Base-by-base conservation (phyloP, 2,797 vertebrate genomes). In the Betta splendens region DNA sequence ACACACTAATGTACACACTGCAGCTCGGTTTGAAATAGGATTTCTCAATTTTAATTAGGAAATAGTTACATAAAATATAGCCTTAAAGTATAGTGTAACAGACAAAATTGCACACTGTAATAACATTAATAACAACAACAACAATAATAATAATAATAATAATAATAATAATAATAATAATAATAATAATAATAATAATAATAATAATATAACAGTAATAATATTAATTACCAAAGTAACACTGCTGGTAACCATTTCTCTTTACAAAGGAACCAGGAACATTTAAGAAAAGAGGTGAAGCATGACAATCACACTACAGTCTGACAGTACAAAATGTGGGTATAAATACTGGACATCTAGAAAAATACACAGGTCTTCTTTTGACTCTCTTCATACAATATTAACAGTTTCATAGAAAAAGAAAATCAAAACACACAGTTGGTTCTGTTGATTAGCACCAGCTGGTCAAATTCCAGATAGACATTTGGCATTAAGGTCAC, bases 271-370 rank as follows among this genome's bases (percentile, higher is more conserved):
- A 81, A 79, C 62, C 74, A 81, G 74, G 71, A 85, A 91, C 77
- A 89, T 78, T 77, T 79, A 64, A 89, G 89, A 92, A 89, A 77
- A 87, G 85, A 88, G 81, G 91, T 92, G 90, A 94, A 93, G 90
- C 89, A 91, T 84, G 76, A 88, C 87, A 90, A 89, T 91, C 92
- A 89, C 89, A 83, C 92, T 91, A 94, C 89, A 91, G 88, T 80
- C 84, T 69, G 85, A 93, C 93, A 70, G 93, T 97, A 95, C 94
- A 95, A 94, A 95, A 89, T 92, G 88, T 91, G 89, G 90, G 87
- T 94, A 96, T 95, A 96, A 96, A 96, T 95, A 96, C 90, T 94
- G 87, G 87, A 93, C 93, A 86, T 73, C 94, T 96, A 95, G 92
- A 94, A 96, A 97, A 96, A 96, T 95, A 97, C 92, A 91, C 88